Conservation (phyloP, 2,888 invertebrate genomes). For the Alloscopus bannaensis region DNA sequence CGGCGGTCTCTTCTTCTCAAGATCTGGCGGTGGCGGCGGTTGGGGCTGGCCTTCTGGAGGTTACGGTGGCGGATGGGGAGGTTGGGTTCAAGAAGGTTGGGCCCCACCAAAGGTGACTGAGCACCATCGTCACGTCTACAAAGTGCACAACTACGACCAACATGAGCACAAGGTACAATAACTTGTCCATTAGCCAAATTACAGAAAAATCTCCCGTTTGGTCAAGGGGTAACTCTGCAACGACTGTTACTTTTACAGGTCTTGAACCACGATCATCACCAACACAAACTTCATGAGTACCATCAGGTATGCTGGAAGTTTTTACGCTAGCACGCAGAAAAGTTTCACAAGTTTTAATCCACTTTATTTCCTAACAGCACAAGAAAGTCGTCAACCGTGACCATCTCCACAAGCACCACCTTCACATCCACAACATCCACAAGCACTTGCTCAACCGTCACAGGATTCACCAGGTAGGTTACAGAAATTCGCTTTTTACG, state of each 20-base stretch:
- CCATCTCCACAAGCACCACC: constrained; percentile 69
- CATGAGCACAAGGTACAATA: constrained; percentile 62
- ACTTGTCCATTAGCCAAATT: not conserved
- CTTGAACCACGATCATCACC: constrained; percentile 63
- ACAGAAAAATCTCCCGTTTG: not conserved
- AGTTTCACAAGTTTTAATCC: not conserved
- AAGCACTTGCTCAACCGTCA: constrained; percentile 63
- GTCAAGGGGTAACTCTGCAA: no score
- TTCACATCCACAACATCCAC: constrained; percentile 67
- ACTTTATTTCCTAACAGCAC: constrained; percentile 27
- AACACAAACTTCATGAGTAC: constrained; percentile 64
- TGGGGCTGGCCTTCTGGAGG: constrained; percentile 36
- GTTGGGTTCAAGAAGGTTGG: constrained; percentile 61
- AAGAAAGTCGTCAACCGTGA: constrained; percentile 68
- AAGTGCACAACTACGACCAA: constrained; percentile 63
- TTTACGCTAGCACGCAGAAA: not conserved
- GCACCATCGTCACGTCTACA: constrained; percentile 65
- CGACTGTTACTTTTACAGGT: constrained; percentile 31
- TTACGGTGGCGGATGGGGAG: constrained; percentile 42
- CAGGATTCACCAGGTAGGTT: constrained; percentile 65
- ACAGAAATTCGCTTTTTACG: no score
- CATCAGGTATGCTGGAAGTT: constrained; percentile 37
- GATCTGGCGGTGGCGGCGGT: constrained; percentile 57
- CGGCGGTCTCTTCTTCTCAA: constrained; percentile 61
- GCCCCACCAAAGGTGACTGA: constrained; percentile 66